These are phyloP conservation scores for Sinohyriopsis cumingii DNA, from an alignment of 2,888 invertebrate genomes.

Conservation along the genomic window DNA sequence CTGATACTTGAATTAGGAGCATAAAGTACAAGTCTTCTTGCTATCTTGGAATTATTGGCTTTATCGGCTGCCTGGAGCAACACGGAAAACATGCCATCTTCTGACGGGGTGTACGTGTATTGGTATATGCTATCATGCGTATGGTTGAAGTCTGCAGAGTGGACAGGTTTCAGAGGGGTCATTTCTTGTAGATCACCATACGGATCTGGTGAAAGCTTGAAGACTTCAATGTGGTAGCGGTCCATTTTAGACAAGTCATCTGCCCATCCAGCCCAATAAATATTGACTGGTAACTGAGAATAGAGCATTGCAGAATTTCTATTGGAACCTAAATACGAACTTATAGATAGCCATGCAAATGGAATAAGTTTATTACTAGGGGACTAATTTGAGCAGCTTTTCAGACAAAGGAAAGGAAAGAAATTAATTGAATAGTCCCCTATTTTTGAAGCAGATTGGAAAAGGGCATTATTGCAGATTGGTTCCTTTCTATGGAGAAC, in stretches of 20 bases:
- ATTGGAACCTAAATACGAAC: too few species aligned
- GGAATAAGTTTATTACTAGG: too few species aligned
- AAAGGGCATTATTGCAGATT: too few species aligned
- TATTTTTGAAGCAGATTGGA: too few species aligned
- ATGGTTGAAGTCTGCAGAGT: slow-evolving; percentile 11
- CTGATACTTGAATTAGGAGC: slow-evolving; percentile 33
- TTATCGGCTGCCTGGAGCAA: slow-evolving; percentile 40
- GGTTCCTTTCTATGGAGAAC: too few species aligned
- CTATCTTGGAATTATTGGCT: slow-evolving; percentile 47
- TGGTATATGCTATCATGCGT: not conserved
- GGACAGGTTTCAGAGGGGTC: slow-evolving; percentile 12
- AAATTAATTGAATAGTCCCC: too few species aligned
- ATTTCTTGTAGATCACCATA: slow-evolving; percentile 15
- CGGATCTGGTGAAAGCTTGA: slow-evolving; percentile 23
- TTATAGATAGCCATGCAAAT: too few species aligned
- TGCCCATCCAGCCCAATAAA: slow-evolving; percentile 40
- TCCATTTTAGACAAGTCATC: slow-evolving; percentile 31
- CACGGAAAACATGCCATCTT: slow-evolving; percentile 38
- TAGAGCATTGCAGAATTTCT: not conserved
- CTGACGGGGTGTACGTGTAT: slow-evolving; percentile 19
- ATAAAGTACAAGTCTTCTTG: slow-evolving; percentile 38
- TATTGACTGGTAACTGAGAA: slow-evolving; percentile 13
- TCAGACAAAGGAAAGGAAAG: too few species aligned
- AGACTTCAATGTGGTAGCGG: slow-evolving; percentile 34
- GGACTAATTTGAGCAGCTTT: too few species aligned